Evolutionary conservation across 2,113 vertebrate species (phyloP).

Genomic region (Seriola dumerili): DNA sequence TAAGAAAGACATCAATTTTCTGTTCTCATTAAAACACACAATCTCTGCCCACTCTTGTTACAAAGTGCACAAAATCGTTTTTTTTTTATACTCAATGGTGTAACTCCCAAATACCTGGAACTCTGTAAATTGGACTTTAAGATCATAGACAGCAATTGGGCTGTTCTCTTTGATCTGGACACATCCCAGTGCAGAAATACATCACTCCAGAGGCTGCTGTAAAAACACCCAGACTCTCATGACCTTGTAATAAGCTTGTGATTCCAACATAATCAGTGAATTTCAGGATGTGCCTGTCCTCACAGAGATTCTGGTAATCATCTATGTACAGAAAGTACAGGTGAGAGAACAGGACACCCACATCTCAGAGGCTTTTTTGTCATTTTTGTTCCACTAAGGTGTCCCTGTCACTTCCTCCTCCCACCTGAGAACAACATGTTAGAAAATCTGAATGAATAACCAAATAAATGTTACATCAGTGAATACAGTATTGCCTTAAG

Average conservation of each 20-base stretch:
- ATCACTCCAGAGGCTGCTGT: conserved; percentile 20
- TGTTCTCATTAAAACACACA: conserved; percentile 58
- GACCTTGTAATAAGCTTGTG: conserved; percentile 45
- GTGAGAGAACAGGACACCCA: conserved; percentile 15
- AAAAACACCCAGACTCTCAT: conserved; percentile 35
- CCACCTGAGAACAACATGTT: background rate
- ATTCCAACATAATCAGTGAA: conserved; percentile 34
- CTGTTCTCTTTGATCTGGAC: conserved; percentile 65
- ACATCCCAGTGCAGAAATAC: conserved; percentile 40
- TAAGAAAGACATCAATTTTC: conserved; percentile 50
- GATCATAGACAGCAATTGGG: conserved; percentile 42
- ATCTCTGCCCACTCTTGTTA: conserved; percentile 23
- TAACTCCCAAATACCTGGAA: conserved; percentile 23
- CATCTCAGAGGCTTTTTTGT: conserved; percentile 13
- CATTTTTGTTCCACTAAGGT: background rate
- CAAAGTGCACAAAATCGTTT: conserved; percentile 35
- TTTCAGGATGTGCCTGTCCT: conserved; percentile 47
- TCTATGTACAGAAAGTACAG: conserved; percentile 13
- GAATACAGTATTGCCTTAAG: background rate
- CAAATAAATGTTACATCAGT: conserved; percentile 11
- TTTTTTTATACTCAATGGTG: conserved; percentile 18
- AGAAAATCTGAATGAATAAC: conserved; percentile 2
- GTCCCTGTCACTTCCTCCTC: background rate
- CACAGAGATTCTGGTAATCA: conserved; percentile 31
- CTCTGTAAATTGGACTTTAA: conserved; percentile 44